Evolutionary conservation across 2,888 invertebrate genomes (phyloP).

Genomic region (Spisula solida): DNA sequence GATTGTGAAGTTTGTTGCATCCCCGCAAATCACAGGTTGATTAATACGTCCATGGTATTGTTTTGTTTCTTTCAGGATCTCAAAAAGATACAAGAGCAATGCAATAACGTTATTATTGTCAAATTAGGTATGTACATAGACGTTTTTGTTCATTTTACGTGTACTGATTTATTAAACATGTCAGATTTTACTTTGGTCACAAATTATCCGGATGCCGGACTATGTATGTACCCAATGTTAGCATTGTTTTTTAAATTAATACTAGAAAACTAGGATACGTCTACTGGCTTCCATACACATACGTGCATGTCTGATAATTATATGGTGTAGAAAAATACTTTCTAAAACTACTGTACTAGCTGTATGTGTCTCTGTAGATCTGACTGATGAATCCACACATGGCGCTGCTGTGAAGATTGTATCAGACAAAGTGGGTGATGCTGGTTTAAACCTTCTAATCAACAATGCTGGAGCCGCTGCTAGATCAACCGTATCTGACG

Average conservation of each 20-base stretch:
- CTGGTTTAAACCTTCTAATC: slow-evolving; percentile 94
- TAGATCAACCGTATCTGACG: slow-evolving; percentile 25
- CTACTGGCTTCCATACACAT: no score
- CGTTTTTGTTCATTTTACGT: neutral
- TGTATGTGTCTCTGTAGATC: slow-evolving; percentile 31
- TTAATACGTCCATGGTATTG: neutral
- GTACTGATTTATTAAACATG: no score
- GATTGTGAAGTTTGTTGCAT: no score
- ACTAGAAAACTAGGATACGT: no score
- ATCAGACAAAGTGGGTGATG: slow-evolving; percentile 82
- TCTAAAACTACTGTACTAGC: no score
- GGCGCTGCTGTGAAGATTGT: slow-evolving; percentile 16
- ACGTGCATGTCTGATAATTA: no score
- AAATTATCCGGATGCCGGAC: no score
- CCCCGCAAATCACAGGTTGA: no score
- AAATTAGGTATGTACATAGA: slow-evolving; percentile 34
- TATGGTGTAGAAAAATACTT: no score
- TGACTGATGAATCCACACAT: slow-evolving; percentile 31
- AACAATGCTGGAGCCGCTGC: slow-evolving; percentile 94
- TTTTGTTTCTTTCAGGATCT: slow-evolving; percentile 35
- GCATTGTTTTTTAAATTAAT: no score
- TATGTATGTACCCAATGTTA: no score
- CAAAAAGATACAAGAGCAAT: slow-evolving; percentile 15
- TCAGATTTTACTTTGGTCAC: no score
- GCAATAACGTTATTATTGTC: slow-evolving; percentile 19